Evolutionary conservation across 2,797 vertebrate genomes (phyloP).

Genomic region (Neomorphus geoffroyi): DNA sequence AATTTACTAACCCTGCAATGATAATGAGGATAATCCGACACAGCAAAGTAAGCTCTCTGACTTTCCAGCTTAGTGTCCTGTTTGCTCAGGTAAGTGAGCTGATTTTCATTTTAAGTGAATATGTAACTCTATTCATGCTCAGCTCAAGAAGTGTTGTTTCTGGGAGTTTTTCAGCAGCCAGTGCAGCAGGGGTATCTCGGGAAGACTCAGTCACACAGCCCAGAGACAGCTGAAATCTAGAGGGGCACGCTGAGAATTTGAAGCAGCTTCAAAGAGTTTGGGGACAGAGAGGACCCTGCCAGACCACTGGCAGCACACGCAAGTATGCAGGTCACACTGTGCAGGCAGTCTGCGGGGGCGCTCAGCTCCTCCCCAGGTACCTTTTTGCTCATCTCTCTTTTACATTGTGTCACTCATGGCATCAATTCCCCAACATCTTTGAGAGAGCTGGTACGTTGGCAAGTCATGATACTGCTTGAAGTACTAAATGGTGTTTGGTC

Average conservation of each 20-base stretch:
- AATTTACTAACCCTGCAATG: background rate
- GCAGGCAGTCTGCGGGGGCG: background rate
- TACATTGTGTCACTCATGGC: background rate
- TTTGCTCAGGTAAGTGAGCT: background rate
- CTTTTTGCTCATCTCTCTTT: background rate
- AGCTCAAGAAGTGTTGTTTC: background rate
- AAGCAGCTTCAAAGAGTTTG: background rate
- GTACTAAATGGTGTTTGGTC: background rate
- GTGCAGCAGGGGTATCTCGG: accelerated
- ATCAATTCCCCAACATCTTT: background rate
- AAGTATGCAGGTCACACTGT: accelerated
- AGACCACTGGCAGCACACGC: background rate
- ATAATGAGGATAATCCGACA: constrained; percentile 3
- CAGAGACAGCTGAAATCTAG: background rate
- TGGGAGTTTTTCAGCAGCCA: background rate
- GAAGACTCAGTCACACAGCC: background rate
- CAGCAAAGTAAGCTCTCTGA: background rate
- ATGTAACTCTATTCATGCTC: background rate
- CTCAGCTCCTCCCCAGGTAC: background rate
- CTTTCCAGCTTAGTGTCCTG: background rate
- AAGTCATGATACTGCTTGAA: background rate
- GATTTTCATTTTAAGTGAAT: background rate
- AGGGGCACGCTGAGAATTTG: accelerated
- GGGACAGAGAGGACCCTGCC: accelerated
- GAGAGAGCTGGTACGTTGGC: too few relatives aligned